Base-by-base conservation (phyloP, 1,140 invertebrate species). In the Halesus radiatus region DNA sequence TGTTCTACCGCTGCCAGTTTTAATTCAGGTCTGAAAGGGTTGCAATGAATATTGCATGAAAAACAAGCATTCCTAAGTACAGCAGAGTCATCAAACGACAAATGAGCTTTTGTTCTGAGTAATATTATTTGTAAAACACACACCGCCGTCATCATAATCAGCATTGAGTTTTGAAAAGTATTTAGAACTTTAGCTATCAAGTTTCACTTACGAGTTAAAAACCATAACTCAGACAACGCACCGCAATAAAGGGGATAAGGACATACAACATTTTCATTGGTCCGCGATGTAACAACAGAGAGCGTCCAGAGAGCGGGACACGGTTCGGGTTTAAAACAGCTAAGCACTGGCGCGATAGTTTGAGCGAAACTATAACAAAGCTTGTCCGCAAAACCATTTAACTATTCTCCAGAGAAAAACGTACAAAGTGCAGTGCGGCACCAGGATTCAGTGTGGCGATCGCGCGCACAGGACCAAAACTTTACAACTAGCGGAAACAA, bases 341-440 rank as follows among this genome's bases (percentile, higher is more conserved):
- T 45, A 45, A 13, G 37, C 37, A 29, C 60, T 56, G 54, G n/a
- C n/a, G 23, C 23, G 37, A 45, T 45, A 45, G 37, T 64, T 64
- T 64, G 23, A 26, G 29, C 60, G 23, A 64, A 64, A 64, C 60
- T 22, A 64, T 23, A 64, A 23, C 23, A 23, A 16, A 22, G 15
- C 20, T 23, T 22, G 20, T 64, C 18, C 60, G 13, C 60, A 64
- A 64, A 64, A 64, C 60, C 60, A 64, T 64, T 64, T 29, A 29
- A 64, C 60, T 29, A 64, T 26, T 29, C 60, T 64, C 60, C 23
- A 23, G 23, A 64, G 60, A 16, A 64, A 64, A 64, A 64, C 18
- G 60, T 7, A 64, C 23, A 29, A 64, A 64, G 23, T 29, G 23
- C 15, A 64, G 18, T 26, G 60, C 15, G 23, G 20, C 20, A 13